Percentiles rank a stretch among this genome's conserved stretches.
phyloP scores from a whole-genome alignment of 2,797 vertebrate genomes.

The Poecilia wingei region DNA sequence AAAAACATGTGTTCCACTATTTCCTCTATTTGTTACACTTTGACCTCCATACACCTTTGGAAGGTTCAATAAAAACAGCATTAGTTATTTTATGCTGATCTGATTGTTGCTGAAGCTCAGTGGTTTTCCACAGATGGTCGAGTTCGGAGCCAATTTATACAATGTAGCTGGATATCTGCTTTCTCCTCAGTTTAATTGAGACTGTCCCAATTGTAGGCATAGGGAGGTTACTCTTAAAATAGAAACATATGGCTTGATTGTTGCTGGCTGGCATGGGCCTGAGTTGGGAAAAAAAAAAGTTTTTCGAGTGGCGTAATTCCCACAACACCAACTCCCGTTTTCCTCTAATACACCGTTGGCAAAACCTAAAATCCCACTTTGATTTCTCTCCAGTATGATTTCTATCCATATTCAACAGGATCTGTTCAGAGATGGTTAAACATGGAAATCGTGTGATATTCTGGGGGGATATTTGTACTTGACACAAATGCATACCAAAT shows the following conservation, averaged over 20 bases:
- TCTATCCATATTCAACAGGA: conserved; percentile 56
- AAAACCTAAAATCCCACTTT: conserved; percentile 36
- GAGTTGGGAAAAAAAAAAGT: conserved; percentile 34
- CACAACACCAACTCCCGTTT: conserved; percentile 21
- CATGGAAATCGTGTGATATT: conserved; percentile 36
- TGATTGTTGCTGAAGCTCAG: not conserved
- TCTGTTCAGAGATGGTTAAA: conserved; percentile 38
- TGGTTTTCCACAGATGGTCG: conserved; percentile 27
- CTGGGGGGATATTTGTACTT: conserved; percentile 49
- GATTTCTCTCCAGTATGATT: conserved; percentile 33
- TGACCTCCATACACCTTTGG: not conserved
- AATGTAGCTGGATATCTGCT: conserved; percentile 17
- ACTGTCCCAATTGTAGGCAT: conserved; percentile 31
- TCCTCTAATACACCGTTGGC: conserved; percentile 28
- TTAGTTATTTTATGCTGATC: not conserved
- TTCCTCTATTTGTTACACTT: not conserved
- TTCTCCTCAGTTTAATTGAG: conserved; percentile 26
- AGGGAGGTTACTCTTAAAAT: conserved; percentile 50
- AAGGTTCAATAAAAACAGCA: not conserved
- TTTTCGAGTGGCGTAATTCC: conserved; percentile 47
- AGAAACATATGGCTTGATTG: conserved; percentile 55
- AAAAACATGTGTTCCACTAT: not conserved
- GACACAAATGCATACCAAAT: conserved; percentile 63
- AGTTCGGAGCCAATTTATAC: conserved; percentile 22
- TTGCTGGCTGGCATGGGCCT: conserved; percentile 29